Conservation (phyloP, 1,140 invertebrate species). For the Drosophila trapezifrons region DNA sequence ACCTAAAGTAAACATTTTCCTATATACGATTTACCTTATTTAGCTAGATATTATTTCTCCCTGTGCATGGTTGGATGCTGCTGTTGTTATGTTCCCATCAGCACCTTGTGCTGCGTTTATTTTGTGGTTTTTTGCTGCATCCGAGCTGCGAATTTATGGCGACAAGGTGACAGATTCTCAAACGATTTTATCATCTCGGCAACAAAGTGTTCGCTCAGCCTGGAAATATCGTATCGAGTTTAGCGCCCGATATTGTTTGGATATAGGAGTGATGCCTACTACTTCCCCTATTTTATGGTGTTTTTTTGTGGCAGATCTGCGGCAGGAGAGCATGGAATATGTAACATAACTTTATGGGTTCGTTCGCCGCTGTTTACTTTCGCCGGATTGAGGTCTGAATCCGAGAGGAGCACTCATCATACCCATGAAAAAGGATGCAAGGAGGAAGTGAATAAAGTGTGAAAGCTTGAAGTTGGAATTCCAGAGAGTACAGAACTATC, state of each 20-base stretch:
- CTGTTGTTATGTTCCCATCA: constrained; percentile 8
- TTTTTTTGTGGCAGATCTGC: constrained; percentile 41
- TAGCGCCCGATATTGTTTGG: constrained; percentile 54
- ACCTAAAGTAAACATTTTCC: too few species aligned
- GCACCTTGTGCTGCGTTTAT: constrained; percentile 25
- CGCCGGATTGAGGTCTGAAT: constrained; percentile 25
- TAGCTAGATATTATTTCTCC: background rate
- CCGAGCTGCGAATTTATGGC: constrained; percentile 62
- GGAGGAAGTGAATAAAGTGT: constrained; percentile 19
- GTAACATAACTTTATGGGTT: constrained; percentile 54
- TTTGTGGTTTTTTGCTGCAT: constrained; percentile 45
- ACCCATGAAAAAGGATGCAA: constrained; percentile 25
- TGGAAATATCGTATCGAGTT: constrained; percentile 36
- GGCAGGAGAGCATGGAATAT: constrained; percentile 49
- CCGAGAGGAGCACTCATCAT: constrained; percentile 1
- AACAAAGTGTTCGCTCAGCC: constrained; percentile 58
- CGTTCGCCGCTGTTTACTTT: constrained; percentile 22
- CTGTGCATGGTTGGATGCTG: background rate
- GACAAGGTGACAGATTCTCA: constrained; percentile 80
- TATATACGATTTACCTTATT: too few species aligned
- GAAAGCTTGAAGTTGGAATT: background rate
- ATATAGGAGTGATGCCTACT: constrained; percentile 43
- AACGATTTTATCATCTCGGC: constrained; percentile 77
- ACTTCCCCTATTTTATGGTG: constrained; percentile 49
- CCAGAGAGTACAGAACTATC: too few species aligned